These are phyloP conservation scores for Bombus haemorrhoidalis DNA, from an alignment of 1,140 invertebrate genomes.

Conservation along the genomic window DNA sequence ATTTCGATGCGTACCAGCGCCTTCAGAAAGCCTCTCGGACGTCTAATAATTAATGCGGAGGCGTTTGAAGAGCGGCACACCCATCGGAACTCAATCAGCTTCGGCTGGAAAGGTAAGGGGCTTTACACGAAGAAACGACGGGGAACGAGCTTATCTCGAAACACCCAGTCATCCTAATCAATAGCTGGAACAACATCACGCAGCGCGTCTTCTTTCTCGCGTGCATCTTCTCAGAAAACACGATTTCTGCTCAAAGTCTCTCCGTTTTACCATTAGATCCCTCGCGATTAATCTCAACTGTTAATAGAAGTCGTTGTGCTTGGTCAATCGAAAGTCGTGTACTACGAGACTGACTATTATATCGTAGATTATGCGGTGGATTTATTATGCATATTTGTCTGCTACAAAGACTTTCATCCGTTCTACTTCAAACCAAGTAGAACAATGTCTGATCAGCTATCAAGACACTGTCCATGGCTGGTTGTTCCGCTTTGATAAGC, in stretches of 20 bases:
- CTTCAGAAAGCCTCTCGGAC: conserved; percentile 30
- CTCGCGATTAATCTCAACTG: not conserved
- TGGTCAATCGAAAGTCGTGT: not conserved
- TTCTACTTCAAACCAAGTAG: not conserved
- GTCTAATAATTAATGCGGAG: conserved; percentile 72
- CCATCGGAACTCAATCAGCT: conserved; percentile 74
- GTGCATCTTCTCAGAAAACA: not conserved
- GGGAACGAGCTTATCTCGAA: conserved; percentile 65
- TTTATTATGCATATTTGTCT: not conserved
- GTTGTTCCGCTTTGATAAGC: conserved; percentile 24
- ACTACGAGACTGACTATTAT: not conserved
- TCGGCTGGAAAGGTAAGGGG: conserved; percentile 58
- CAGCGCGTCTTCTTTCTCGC: conserved; percentile 25
- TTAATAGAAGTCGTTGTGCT: not conserved
- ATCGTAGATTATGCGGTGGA: not conserved
- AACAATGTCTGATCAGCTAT: not conserved
- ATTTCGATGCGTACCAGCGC: conserved; percentile 44
- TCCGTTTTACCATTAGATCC: not conserved
- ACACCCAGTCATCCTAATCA: conserved; percentile 72
- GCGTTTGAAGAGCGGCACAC: conserved; percentile 70
- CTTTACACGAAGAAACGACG: conserved; percentile 51
- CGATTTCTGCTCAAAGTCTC: not conserved
- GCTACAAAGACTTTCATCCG: not conserved
- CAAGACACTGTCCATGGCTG: not conserved
- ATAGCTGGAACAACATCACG: conserved; percentile 66